These are phyloP conservation scores for Drosophila setosimentum DNA, from an alignment of 2,888 invertebrate genomes.

Conservation along the genomic window DNA sequence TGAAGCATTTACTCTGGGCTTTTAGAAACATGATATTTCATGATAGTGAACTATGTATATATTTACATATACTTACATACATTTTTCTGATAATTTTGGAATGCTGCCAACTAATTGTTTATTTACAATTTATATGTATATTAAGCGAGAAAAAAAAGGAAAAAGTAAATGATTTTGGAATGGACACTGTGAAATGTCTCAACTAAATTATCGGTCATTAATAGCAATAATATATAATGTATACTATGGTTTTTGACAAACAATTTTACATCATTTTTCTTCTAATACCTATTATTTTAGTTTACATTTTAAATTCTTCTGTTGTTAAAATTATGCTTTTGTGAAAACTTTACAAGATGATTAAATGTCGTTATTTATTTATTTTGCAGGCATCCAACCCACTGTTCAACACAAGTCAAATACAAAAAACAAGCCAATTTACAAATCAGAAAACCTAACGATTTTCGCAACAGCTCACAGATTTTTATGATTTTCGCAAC, in stretches of 20 bases:
- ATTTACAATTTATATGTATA: constrained; percentile 5
- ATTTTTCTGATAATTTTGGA: constrained; percentile 8
- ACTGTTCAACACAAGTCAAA: background rate
- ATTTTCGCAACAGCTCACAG: background rate
- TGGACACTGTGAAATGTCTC: constrained; percentile 18
- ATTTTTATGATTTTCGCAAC: background rate
- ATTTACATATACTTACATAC: background rate
- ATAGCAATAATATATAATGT: background rate
- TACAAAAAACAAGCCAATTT: background rate
- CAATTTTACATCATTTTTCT: background rate
- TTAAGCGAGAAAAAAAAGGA: constrained; percentile 21
- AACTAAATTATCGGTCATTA: background rate
- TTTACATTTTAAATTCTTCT: background rate
- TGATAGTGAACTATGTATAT: constrained; percentile 1
- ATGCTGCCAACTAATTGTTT: constrained; percentile 7
- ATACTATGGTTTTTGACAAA: background rate
- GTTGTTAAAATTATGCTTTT: background rate
- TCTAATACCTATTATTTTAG: background rate
- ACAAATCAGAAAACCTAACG: background rate
- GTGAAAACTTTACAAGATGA: background rate
- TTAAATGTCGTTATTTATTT: background rate
- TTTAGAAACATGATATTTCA: background rate
- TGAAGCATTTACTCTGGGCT: background rate
- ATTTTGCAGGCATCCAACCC: background rate
- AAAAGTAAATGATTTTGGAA: constrained; percentile 43